phyloP scores from a whole-genome alignment of 1,140 invertebrate species.

The Melitaea cinxia region DNA sequence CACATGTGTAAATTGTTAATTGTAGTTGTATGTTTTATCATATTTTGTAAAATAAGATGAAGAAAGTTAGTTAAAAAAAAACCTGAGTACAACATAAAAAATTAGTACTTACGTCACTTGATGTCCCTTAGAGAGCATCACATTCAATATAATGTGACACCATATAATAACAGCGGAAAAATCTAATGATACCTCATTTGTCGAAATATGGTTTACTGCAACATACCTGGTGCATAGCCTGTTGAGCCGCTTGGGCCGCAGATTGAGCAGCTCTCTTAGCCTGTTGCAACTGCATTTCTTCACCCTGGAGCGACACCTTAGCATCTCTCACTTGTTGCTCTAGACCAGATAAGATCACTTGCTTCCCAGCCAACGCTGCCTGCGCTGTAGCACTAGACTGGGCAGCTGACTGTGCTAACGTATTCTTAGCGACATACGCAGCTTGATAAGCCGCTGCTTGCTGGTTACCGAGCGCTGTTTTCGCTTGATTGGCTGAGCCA shows the following conservation, averaged over 20 bases:
- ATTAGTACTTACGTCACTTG: too few species aligned
- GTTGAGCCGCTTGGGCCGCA: constrained; percentile 84
- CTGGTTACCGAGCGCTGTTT: constrained; percentile 85
- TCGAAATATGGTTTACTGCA: not conserved
- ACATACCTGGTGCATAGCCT: constrained; percentile 85
- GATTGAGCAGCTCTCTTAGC: constrained; percentile 85
- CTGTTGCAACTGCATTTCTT: constrained; percentile 85
- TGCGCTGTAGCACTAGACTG: constrained; percentile 86
- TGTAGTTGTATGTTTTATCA: too few species aligned
- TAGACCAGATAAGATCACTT: constrained; percentile 84
- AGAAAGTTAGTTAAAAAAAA: too few species aligned
- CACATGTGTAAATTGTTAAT: too few species aligned
- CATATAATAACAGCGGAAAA: too few species aligned
- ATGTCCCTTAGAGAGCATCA: too few species aligned
- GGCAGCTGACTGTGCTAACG: constrained; percentile 85
- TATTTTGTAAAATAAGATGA: too few species aligned
- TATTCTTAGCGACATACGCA: constrained; percentile 87
- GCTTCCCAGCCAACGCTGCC: constrained; percentile 86
- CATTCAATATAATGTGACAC: too few species aligned
- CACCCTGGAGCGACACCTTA: constrained; percentile 83
- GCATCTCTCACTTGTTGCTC: constrained; percentile 86
- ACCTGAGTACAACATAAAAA: too few species aligned
- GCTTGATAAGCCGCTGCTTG: constrained; percentile 85
- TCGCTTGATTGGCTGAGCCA: constrained; percentile 88
- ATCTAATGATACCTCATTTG: not conserved